These are phyloP conservation scores for Xenopus petersii DNA, from an alignment of 2,797 vertebrate genomes.

Conservation along the genomic window DNA sequence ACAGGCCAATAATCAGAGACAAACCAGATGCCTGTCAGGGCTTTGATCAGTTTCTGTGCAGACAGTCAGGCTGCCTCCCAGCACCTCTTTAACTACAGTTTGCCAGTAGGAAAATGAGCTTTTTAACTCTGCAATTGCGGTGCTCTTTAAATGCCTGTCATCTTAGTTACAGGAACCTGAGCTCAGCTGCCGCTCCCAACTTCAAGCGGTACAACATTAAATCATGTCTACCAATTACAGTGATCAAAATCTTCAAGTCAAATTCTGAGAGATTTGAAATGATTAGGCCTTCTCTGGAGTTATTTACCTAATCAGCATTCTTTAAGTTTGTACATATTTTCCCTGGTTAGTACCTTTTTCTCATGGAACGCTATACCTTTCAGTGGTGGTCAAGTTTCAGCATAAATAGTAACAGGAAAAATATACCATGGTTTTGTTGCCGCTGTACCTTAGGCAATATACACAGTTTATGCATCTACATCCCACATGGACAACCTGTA, in stretches of 20 bases:
- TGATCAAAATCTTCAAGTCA: conserved; percentile 22
- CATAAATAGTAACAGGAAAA: too few relatives aligned
- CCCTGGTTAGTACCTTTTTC: background rate
- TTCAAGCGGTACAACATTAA: conserved; percentile 68
- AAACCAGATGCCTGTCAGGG: conserved; percentile 74
- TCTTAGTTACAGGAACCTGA: conserved; percentile 70
- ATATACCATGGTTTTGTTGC: too few relatives aligned
- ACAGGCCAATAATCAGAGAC: conserved; percentile 67
- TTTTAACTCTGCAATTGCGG: conserved; percentile 74
- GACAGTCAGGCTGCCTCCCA: conserved; percentile 78
- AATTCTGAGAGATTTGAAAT: conserved; percentile 14
- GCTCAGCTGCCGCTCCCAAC: conserved; percentile 64
- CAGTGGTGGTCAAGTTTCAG: too few relatives aligned
- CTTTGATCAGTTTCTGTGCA: conserved; percentile 79
- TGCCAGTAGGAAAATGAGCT: conserved; percentile 76
- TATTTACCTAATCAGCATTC: conserved; percentile 18
- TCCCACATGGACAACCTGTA: too few relatives aligned
- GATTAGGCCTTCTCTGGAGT: conserved; percentile 11
- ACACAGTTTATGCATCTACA: too few relatives aligned
- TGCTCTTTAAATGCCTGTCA: conserved; percentile 77
- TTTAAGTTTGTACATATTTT: too few relatives aligned
- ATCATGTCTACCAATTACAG: conserved; percentile 20
- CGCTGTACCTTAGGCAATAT: too few relatives aligned
- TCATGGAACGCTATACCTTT: background rate
- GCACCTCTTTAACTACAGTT: conserved; percentile 74